phyloP scores from a whole-genome alignment of 53 echinoderm and acorn worm species.

The Arbacia lixula region DNA sequence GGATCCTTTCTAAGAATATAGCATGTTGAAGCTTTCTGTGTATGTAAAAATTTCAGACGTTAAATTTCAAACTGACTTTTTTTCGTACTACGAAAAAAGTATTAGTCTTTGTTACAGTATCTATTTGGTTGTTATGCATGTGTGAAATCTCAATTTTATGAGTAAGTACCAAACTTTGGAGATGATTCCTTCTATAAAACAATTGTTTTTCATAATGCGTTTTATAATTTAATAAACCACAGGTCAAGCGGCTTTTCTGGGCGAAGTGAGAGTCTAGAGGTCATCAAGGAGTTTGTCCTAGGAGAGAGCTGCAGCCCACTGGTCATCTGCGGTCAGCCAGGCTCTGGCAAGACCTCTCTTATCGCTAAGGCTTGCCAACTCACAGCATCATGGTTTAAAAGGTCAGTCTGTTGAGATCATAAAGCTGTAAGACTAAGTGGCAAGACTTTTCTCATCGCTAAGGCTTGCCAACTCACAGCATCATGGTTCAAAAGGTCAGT shows the following conservation, averaged over 20 bases:
- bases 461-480: conserved; percentile 70
- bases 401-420: conserved; percentile 46
- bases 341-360: conserved; percentile 83
- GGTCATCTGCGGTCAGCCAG: conserved; percentile 71
- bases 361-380: conserved; percentile 86
- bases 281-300: conserved; percentile 73
- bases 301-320: conserved; percentile 59
- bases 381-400: conserved; percentile 72
- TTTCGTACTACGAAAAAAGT: too few relatives aligned
- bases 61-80: too few relatives aligned
- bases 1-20: too few relatives aligned
- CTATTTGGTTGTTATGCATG: too few relatives aligned
- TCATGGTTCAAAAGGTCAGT: conserved; percentile 83
- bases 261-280: conserved; percentile 58
- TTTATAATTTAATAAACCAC: too few relatives aligned
- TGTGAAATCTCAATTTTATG: too few relatives aligned
- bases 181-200: too few relatives aligned
- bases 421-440: conserved; percentile 45
- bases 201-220: too few relatives aligned
- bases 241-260: conserved; percentile 74
- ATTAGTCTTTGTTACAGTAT: too few relatives aligned
- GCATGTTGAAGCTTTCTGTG: too few relatives aligned
- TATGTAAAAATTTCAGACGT: too few relatives aligned
- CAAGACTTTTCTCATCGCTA: conserved; percentile 86
- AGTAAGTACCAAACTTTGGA: too few relatives aligned